phyloP scores from a whole-genome alignment of 2,113 vertebrate species.

The Ammodytes marinus region DNA sequence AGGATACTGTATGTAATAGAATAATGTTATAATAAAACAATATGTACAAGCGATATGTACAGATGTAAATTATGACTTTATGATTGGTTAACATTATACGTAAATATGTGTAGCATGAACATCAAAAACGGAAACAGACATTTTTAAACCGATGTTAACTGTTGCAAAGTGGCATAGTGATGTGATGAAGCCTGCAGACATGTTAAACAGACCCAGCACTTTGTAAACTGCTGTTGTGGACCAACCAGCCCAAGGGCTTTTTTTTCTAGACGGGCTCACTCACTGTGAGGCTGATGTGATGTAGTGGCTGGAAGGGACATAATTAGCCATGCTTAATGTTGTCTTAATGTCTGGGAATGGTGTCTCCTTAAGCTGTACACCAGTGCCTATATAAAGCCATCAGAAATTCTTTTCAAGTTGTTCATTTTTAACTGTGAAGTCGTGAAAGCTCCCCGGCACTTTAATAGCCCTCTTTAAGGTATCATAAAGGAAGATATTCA shows the following conservation, averaged over 20 bases:
- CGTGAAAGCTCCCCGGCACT: slow-evolving; percentile 69
- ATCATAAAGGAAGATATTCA: slow-evolving; percentile 86
- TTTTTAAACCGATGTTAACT: no score
- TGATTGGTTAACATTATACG: no score
- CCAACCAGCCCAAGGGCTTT: slow-evolving; percentile 56
- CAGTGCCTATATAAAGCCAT: slow-evolving; percentile 50
- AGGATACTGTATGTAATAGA: no score
- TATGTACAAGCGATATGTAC: no score
- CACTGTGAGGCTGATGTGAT: slow-evolving; percentile 62
- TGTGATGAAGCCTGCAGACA: no score
- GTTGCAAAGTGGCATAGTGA: no score
- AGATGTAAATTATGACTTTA: no score
- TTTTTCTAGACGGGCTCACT: slow-evolving; percentile 54
- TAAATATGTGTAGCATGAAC: no score
- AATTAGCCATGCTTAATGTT: slow-evolving; percentile 70
- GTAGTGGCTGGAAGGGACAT: slow-evolving; percentile 42
- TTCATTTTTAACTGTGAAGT: slow-evolving; percentile 72
- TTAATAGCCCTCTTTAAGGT: slow-evolving; percentile 90
- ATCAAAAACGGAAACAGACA: no score
- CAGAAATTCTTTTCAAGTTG: slow-evolving; percentile 61
- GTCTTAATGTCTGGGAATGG: slow-evolving; percentile 51
- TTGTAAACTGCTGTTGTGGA: slow-evolving; percentile 76
- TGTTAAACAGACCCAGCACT: slow-evolving; percentile 68
- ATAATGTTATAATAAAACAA: no score
- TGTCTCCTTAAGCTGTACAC: slow-evolving; percentile 48